Base-by-base conservation (phyloP, 2,113 vertebrate species). In the Nannobrachium achirus region DNA sequence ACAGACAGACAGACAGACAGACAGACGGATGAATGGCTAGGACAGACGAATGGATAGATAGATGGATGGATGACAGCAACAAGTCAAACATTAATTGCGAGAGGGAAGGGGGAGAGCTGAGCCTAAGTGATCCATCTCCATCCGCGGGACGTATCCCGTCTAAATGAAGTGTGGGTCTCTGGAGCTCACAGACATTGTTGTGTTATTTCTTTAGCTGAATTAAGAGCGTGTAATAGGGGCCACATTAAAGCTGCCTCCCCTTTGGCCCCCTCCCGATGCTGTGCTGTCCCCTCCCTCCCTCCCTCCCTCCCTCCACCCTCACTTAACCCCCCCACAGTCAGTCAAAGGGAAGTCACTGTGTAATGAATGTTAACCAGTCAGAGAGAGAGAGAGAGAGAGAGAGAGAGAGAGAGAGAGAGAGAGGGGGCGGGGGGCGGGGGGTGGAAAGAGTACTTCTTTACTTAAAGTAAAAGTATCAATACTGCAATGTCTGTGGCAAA, bases 331-430 rank as follows among this genome's bases (percentile, higher is more conserved):
- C 50, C 49, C 68, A 15, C 72, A 38, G 69, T 41, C 70, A 75
- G 42, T 69, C 69, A 83, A 83, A 75, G 76, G 75, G 81, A 68
- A 69, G 63, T 76, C 64, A 45, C 61, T 73, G 68, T 68, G 85
- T 81, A 69, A 84, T 90, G 89, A 91, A 91, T 92, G 90, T 92
- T 92, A 92, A 92, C 89, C 87, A 91, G 92, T 88, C 75, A 68
- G 84, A 20, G 10, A 53, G 51, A 53, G 6, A 9, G 16, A 19
- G 51, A 8, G 15, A 53, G 51, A 18, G 19, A 8, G 10, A 8
- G 19, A 8, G 3, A 53, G 9, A 20, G 51, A 10, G 51, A 10
- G 51, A 53, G 51, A 19, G 51, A 19, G n/a, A 19, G 15, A 52
- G n/a, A 51, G 8, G 18, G 50, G 18, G 10, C 1, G 5, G 6